Conservation (phyloP, 2,113 vertebrate species). For the Coracopsis vasa region DNA sequence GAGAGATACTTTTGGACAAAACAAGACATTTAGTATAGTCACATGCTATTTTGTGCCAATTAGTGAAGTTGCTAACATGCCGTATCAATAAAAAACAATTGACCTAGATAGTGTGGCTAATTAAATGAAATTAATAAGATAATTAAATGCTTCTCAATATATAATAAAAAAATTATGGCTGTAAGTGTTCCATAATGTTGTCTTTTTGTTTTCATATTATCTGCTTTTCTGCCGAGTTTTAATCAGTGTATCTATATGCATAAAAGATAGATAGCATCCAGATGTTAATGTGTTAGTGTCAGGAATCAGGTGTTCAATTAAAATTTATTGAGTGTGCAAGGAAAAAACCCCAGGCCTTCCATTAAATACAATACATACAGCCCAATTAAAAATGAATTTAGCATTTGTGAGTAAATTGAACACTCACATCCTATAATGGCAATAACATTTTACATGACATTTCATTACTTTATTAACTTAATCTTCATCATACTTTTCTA, state of each 20-base stretch:
- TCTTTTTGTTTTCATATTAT: conserved; percentile 69
- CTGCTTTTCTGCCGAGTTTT: conserved; percentile 62
- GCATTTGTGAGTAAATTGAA: conserved; percentile 38
- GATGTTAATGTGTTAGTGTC: conserved; percentile 72
- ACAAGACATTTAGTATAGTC: conserved; percentile 5
- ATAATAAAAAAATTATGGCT: conserved; percentile 72
- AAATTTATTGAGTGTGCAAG: conserved; percentile 63
- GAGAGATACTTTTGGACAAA: conserved; percentile 1
- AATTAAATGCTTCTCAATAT: conserved; percentile 75
- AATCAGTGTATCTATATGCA: conserved; percentile 69
- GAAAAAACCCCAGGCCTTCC: background rate
- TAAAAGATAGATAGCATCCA: conserved; percentile 53
- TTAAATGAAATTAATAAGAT: conserved; percentile 71
- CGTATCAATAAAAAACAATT: conserved; percentile 73
- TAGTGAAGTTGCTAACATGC: conserved; percentile 62
- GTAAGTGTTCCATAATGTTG: conserved; percentile 73
- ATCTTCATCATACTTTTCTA: conserved; percentile 35
- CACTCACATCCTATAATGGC: background rate
- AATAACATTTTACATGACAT: background rate
- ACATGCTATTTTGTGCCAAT: conserved; percentile 67
- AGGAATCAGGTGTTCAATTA: conserved; percentile 79
- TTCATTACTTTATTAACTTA: conserved; percentile 62
- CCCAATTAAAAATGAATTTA: conserved; percentile 37
- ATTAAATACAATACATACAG: conserved; percentile 50
- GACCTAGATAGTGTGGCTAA: conserved; percentile 71